phyloP scores from a whole-genome alignment of 2,113 vertebrate species.

The Manacus vitellinus region DNA sequence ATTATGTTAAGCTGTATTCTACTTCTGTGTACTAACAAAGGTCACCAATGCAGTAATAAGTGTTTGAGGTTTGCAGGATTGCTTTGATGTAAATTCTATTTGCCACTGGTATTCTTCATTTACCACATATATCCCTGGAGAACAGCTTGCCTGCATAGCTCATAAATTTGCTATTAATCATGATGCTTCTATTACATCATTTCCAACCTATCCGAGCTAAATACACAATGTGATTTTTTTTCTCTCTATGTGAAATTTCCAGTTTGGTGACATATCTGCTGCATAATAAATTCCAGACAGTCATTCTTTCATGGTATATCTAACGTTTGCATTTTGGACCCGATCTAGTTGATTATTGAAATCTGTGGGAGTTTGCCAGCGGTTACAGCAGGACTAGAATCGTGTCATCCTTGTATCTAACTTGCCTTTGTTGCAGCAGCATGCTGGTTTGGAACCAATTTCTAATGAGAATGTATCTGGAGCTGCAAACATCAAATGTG shows the following conservation, averaged over 20 bases:
- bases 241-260: conserved; percentile 64
- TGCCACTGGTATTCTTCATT: conserved; percentile 66
- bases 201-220: conserved; percentile 65
- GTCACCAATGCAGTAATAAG: conserved; percentile 57
- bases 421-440: conserved; percentile 35
- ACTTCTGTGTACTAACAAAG: conserved; percentile 66
- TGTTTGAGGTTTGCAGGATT: conserved; percentile 62
- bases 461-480: conserved; percentile 20
- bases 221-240: conserved; percentile 48
- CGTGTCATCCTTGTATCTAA: background rate
- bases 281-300: conserved; percentile 76
- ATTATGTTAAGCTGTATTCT: conserved; percentile 44
- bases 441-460: conserved; percentile 21
- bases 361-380: conserved; percentile 37
- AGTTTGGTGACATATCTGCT: conserved; percentile 75
- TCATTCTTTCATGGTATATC: conserved; percentile 59
- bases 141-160: conserved; percentile 56
- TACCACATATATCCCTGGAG: conserved; percentile 54
- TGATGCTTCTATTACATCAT: conserved; percentile 70
- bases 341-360: conserved; percentile 32
- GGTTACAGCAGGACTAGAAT: background rate
- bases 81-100: conserved; percentile 70
- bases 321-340: conserved; percentile 60
- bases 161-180: conserved; percentile 73
- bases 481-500: conserved; percentile 20